Percentiles rank a stretch among this genome's conserved stretches.
Conservation (phyloP, 2,797 vertebrate species). For the Loris lydekkerianus region DNA sequence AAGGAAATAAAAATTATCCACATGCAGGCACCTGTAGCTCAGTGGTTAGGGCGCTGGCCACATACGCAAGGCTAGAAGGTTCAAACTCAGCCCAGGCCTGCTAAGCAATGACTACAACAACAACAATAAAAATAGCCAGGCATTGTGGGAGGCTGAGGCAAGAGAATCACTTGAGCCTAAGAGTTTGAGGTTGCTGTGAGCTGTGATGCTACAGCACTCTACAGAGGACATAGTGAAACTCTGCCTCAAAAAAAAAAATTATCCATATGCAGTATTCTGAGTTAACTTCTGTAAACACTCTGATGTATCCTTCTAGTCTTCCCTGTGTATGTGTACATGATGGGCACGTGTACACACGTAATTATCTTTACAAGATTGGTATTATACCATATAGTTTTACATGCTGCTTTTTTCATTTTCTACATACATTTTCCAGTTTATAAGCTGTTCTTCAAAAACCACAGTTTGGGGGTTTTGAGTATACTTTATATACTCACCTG, state of each 20-base stretch:
- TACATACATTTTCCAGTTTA: not conserved
- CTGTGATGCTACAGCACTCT: too few species aligned
- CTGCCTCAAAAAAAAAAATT: slow-evolving; percentile 5
- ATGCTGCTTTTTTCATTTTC: not conserved
- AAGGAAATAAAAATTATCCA: slow-evolving; percentile 15
- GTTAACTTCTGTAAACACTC: not conserved
- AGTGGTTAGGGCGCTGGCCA: too few species aligned
- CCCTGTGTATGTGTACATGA: fast-evolving
- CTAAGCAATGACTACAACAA: too few species aligned
- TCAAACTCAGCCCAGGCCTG: too few species aligned
- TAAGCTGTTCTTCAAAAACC: not conserved
- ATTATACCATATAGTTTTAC: not conserved
- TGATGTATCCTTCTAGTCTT: not conserved
- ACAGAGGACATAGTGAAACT: too few species aligned
- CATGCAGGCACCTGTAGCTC: too few species aligned
- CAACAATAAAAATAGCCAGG: too few species aligned
- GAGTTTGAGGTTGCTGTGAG: too few species aligned
- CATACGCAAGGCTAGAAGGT: too few species aligned
- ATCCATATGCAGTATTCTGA: not conserved
- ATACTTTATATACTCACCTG: not conserved
- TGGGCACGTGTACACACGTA: too few species aligned
- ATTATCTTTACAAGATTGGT: not conserved
- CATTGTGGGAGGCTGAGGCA: too few species aligned
- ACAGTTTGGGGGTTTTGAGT: not conserved
- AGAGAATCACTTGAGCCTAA: too few species aligned